These are phyloP conservation scores for Cerastoderma edule DNA, from an alignment of 2,888 invertebrate genomes.

Conservation along the genomic window DNA sequence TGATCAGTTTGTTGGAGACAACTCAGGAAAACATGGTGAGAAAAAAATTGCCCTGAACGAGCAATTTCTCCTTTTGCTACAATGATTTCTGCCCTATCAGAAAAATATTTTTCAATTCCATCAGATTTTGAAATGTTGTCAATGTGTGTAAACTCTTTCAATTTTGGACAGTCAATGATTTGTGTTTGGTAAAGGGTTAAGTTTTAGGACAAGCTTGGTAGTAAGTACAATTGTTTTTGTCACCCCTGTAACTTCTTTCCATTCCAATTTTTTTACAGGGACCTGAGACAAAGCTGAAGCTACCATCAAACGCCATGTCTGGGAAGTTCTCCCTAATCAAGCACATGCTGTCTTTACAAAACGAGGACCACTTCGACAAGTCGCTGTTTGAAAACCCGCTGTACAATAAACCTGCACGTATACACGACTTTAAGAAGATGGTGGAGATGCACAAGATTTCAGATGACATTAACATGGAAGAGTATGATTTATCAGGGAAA, in stretches of 20 bases:
- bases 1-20: too few relatives aligned
- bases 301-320: not conserved
- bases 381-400: constrained; percentile 46
- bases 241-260: not conserved
- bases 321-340: constrained; percentile 57
- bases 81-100: too few relatives aligned
- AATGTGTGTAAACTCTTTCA: too few relatives aligned
- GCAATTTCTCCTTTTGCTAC: too few relatives aligned
- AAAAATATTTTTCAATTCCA: too few relatives aligned
- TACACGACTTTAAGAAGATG: constrained; percentile 36
- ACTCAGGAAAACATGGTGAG: too few relatives aligned
- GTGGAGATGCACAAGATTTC: constrained; percentile 42
- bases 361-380: constrained; percentile 53
- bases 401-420: constrained; percentile 32
- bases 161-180: too few relatives aligned
- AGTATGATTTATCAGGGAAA: constrained; percentile 45
- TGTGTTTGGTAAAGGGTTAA: too few relatives aligned
- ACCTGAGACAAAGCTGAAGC: not conserved
- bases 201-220: too few relatives aligned
- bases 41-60: too few relatives aligned
- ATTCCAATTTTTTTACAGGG: constrained; percentile 3
- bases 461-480: constrained; percentile 6
- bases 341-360: constrained; percentile 47
- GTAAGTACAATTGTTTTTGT: too few relatives aligned
- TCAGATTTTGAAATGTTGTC: too few relatives aligned